phyloP scores from a whole-genome alignment of 2,797 vertebrate species.

The Sylvilagus floridanus region DNA sequence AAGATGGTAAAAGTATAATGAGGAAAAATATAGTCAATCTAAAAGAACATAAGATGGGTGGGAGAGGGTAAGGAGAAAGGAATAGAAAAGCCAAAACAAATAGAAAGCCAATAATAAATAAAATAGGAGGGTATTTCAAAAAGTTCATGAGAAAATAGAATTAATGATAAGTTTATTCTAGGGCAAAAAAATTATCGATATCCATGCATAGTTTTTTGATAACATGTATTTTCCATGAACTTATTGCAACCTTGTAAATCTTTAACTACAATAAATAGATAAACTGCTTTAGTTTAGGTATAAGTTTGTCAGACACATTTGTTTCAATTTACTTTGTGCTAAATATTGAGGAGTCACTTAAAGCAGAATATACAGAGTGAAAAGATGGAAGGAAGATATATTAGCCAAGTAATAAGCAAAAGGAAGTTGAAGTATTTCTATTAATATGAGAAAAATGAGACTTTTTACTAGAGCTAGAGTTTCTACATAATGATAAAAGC shows the following conservation, averaged over 20 bases:
- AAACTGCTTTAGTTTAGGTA: neutral
- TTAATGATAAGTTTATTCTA: no score
- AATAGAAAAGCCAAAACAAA: neutral
- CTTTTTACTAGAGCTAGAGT: neutral
- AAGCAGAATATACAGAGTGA: slow-evolving; percentile 25
- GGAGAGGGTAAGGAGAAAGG: neutral
- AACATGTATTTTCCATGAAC: no score
- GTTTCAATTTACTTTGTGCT: neutral
- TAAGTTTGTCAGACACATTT: neutral
- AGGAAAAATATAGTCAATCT: neutral
- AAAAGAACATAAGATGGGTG: neutral
- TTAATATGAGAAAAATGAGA: neutral
- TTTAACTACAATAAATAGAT: neutral
- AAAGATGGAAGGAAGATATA: neutral
- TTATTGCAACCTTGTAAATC: neutral
- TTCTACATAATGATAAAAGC: neutral
- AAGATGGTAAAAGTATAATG: neutral
- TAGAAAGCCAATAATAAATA: neutral
- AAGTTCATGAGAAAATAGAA: no score
- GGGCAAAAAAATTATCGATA: no score
- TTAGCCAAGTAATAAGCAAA: neutral
- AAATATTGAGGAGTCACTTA: neutral
- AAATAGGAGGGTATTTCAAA: neutral
- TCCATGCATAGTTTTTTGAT: no score
- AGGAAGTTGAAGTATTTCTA: neutral